Evolutionary conservation across 2,888 invertebrate species (phyloP), one percentile per base, ranked within the genome.

Genomic region (Drosophila birchii): DNA sequence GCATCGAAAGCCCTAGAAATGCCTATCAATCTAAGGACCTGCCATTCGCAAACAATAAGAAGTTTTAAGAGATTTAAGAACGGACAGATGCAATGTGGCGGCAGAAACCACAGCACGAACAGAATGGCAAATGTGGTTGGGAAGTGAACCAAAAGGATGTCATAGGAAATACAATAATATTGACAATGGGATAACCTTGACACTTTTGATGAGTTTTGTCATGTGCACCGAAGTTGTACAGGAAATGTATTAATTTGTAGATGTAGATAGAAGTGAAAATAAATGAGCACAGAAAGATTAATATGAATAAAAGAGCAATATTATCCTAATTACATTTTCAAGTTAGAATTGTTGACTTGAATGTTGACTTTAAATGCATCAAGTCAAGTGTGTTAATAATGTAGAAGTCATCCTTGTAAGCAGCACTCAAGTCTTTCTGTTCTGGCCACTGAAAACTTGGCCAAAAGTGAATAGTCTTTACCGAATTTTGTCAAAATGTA

Each of bases 1-100:
- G 43, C 58, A 68, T 26, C 34, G 26, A 59, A 78, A 70, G 64
- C 69, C 62, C 47, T 36, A 60, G 49, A 60, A 76, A 60, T 68
- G 61, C 51, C 80, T 63, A 78, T 82, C 86, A 80, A 74, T 80
- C 83, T 68, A 54, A 36, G 55, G 45, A 36, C 47, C 60, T 57
- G 56, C 18, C 43, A 38, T 36, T 38, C 51, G 32, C 54, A 67
- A 47, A 54, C 66, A 76, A 62, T 57, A 47, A 62, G 56, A 66
- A 45, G 44, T 69, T 76, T 56, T 18, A 44, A 44, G 43, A 39
- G 64, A 60, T 55, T 68, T 75, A 49, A 20, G 54, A 58, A 47
- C 44, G 39, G 55, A 61, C 60, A 61, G 43, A 34, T 34, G 18
- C 45, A 49, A 36, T 36, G 51, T 18, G 44, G 61, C 54, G 23